These are phyloP conservation scores for Microchrysa polita DNA, from an alignment of 2,888 invertebrate species.

Conservation along the genomic window DNA sequence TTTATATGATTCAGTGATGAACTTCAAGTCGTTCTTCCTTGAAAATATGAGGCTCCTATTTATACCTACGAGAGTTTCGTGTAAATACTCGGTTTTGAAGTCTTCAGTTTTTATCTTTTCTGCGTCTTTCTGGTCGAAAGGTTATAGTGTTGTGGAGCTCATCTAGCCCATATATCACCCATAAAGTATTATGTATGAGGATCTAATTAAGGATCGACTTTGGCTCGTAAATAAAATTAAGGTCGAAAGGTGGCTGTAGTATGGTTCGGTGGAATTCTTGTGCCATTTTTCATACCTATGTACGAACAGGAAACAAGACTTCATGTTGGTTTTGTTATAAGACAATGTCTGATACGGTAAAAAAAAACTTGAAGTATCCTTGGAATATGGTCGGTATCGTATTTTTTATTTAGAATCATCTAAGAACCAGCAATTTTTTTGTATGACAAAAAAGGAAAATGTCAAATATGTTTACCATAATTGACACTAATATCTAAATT, in stretches of 20 bases:
- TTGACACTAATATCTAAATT: conserved; percentile 8
- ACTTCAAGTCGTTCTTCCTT: conserved; percentile 41
- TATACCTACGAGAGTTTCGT: too few relatives aligned
- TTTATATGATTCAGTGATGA: conserved; percentile 49
- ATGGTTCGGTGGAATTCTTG: conserved; percentile 26
- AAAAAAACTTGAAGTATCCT: too few relatives aligned
- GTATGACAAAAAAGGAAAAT: too few relatives aligned
- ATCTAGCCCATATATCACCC: conserved; percentile 32
- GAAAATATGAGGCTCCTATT: too few relatives aligned
- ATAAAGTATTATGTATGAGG: conserved; percentile 21
- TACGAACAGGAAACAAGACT: not conserved
- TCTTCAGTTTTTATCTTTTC: conserved; percentile 16
- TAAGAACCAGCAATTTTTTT: too few relatives aligned
- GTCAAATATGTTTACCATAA: not conserved
- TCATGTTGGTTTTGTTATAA: too few relatives aligned
- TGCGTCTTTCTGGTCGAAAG: conserved; percentile 15
- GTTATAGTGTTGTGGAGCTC: not conserved
- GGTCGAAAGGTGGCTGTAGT: conserved; percentile 46
- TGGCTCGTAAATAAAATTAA: conserved; percentile 45
- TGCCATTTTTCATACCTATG: conserved; percentile 18
- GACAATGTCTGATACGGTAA: too few relatives aligned
- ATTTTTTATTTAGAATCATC: too few relatives aligned
- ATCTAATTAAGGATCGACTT: conserved; percentile 46
- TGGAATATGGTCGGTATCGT: not conserved
- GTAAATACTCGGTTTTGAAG: conserved; percentile 1